phyloP scores from a whole-genome alignment of 2,797 vertebrate genomes.

The Clamator glandarius region DNA sequence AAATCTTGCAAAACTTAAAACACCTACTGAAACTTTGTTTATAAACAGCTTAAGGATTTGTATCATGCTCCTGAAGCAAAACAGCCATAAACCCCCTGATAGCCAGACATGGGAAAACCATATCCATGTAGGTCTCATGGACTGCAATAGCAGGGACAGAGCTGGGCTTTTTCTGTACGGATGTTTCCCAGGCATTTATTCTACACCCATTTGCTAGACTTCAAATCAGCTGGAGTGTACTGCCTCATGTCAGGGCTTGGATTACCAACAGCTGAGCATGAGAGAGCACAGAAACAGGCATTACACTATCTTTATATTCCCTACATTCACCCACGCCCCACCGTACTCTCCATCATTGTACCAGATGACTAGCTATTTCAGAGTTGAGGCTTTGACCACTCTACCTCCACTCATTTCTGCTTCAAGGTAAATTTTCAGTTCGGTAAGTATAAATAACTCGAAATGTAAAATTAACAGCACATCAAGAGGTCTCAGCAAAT shows the following conservation, averaged over 20 bases:
- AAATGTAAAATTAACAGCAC: background rate
- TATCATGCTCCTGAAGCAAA: background rate
- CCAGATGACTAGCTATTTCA: background rate
- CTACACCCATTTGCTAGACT: background rate
- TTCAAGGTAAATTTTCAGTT: background rate
- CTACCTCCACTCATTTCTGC: background rate
- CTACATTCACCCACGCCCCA: background rate
- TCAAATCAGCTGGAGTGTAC: background rate
- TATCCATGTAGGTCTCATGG: background rate
- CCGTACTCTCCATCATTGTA: background rate
- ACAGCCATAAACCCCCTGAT: background rate
- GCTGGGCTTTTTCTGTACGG: background rate
- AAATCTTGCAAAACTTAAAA: background rate
- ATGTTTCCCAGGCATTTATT: background rate
- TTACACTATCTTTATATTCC: background rate
- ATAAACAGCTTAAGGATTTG: background rate
- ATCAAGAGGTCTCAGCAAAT: conserved; percentile 35
- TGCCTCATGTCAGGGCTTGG: background rate
- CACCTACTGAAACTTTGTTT: background rate
- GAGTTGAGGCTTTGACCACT: background rate
- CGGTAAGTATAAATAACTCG: background rate
- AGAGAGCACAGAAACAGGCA: background rate
- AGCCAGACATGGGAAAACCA: background rate
- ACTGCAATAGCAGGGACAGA: background rate
- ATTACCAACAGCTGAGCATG: background rate